A percentile compares a stretch with the other conserved stretches of the same genome.
These are phyloP conservation scores for Sciurus carolinensis DNA, from an alignment of 2,797 vertebrate genomes.

Conservation along the genomic window DNA sequence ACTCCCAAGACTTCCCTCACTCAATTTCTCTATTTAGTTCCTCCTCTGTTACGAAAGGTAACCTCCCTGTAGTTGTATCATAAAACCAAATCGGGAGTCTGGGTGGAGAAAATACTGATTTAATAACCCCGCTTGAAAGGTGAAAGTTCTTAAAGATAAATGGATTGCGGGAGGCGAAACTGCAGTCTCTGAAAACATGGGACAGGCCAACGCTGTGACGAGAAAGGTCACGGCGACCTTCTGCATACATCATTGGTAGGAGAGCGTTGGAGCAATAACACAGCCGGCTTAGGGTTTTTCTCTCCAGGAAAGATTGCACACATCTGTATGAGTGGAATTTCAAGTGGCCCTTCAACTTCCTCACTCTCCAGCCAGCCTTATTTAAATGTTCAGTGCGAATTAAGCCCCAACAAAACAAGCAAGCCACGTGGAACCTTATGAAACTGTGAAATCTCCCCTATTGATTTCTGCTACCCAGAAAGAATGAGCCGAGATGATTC, in stretches of 20 bases:
- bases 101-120: slow-evolving; percentile 76
- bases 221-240: slow-evolving; percentile 83
- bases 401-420: slow-evolving; percentile 73
- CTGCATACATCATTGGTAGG: slow-evolving; percentile 69
- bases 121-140: slow-evolving; percentile 82
- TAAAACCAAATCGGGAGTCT: slow-evolving; percentile 74
- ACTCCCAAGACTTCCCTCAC: slow-evolving; percentile 42
- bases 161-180: slow-evolving; percentile 81
- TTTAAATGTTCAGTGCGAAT: slow-evolving; percentile 71
- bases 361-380: slow-evolving; percentile 11
- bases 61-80: slow-evolving; percentile 59
- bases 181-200: slow-evolving; percentile 75
- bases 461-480: slow-evolving; percentile 91
- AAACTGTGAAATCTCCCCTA: slow-evolving; percentile 90
- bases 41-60: slow-evolving; percentile 61
- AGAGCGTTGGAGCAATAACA: neutral
- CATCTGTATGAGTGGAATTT: slow-evolving; percentile 38
- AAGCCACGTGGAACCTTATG: slow-evolving; percentile 88
- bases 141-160: slow-evolving; percentile 83
- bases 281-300: slow-evolving; percentile 63
- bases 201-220: slow-evolving; percentile 71
- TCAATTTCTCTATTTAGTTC: slow-evolving; percentile 31
- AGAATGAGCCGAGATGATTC: slow-evolving; percentile 89
- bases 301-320: slow-evolving; percentile 50
- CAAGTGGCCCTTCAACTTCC: slow-evolving; percentile 54